These are phyloP conservation scores for Corvus cornix DNA, from an alignment of 2,113 vertebrate species.

Conservation along the genomic window DNA sequence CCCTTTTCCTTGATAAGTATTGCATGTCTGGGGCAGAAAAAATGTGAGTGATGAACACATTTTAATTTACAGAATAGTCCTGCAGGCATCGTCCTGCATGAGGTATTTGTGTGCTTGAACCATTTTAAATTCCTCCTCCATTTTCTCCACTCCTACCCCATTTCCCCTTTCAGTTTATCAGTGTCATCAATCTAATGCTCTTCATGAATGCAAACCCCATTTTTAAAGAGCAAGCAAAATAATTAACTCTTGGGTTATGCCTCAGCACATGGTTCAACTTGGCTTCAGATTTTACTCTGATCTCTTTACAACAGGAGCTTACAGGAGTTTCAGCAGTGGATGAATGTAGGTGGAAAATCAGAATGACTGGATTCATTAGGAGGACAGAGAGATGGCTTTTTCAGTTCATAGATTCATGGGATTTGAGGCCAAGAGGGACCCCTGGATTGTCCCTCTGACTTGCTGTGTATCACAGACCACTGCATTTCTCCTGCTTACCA, in stretches of 20 bases:
- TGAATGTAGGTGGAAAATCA: not conserved
- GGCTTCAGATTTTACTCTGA: not conserved
- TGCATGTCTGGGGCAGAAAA: not conserved
- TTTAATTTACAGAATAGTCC: not conserved
- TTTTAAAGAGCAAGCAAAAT: not conserved
- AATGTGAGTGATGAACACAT: not conserved
- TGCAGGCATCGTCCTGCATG: conserved; percentile 23
- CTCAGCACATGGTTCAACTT: not conserved
- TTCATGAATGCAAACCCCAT: not conserved
- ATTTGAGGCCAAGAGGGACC: not conserved
- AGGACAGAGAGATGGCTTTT: not conserved
- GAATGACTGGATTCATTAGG: not conserved
- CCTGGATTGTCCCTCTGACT: not conserved
- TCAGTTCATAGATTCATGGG: not conserved
- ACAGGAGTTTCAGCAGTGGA: not conserved
- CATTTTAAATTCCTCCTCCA: not conserved
- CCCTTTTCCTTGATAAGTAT: not conserved
- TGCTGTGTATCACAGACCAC: fast-evolving
- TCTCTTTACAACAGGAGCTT: not conserved
- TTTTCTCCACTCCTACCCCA: not conserved
- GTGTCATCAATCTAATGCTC: not conserved
- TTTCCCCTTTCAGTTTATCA: not conserved
- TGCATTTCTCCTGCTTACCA: not conserved
- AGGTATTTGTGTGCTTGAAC: not conserved
- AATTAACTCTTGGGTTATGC: not conserved